Percentiles rank a stretch among this genome's conserved stretches.
These are phyloP conservation scores for Strix uralensis DNA, from an alignment of 2,113 vertebrate genomes.

Conservation along the genomic window DNA sequence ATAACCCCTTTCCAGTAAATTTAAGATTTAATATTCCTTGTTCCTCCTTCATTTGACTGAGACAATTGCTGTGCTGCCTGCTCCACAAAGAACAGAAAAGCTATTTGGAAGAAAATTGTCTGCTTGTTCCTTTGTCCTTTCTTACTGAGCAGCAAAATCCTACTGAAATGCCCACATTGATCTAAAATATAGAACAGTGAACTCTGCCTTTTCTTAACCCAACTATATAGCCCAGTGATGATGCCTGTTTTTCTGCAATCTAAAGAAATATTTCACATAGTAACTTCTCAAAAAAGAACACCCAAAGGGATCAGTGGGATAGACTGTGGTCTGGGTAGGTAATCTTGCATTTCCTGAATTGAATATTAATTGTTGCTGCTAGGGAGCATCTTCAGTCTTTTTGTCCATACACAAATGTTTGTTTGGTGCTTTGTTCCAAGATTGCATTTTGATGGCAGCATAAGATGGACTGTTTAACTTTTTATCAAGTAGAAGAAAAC, in stretches of 20 bases:
- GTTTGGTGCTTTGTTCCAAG: background rate
- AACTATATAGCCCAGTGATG: background rate
- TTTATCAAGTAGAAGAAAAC: constrained; percentile 4
- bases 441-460: background rate
- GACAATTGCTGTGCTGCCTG: background rate
- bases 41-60: background rate
- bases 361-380: background rate
- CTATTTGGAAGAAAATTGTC: background rate
- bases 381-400: background rate
- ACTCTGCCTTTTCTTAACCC: background rate
- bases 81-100: background rate
- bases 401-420: background rate
- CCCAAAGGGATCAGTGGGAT: background rate
- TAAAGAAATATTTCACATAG: background rate
- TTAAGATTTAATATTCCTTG: background rate
- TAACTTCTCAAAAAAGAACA: background rate
- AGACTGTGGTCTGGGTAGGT: background rate
- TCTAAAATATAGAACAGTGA: background rate
- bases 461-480: constrained; percentile 31
- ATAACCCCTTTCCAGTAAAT: background rate
- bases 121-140: constrained; percentile 6
- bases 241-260: background rate
- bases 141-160: constrained; percentile 41
- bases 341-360: background rate
- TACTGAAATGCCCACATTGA: constrained; percentile 18